These are phyloP conservation scores for Cetoscarus ocellatus DNA, from an alignment of 2,797 vertebrate species.

Conservation along the genomic window DNA sequence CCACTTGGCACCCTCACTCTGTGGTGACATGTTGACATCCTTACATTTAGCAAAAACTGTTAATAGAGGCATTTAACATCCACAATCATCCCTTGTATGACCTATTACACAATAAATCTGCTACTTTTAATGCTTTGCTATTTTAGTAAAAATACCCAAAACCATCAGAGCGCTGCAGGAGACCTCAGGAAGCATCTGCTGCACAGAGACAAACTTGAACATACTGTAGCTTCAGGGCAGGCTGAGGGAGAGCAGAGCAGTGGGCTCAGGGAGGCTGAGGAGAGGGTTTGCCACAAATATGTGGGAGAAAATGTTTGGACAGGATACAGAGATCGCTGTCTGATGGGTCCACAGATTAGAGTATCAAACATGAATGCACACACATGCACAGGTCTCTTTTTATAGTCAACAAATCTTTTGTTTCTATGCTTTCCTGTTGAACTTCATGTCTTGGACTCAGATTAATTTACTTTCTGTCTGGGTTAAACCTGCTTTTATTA, in stretches of 20 bases:
- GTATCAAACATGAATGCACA: slow-evolving; percentile 22
- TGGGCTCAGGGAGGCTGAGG: slow-evolving; percentile 37
- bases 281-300: slow-evolving; percentile 57
- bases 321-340: slow-evolving; percentile 53
- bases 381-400: slow-evolving; percentile 18
- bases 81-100: neutral
- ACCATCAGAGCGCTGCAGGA: slow-evolving; percentile 33
- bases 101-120: slow-evolving; percentile 7
- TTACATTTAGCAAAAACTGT: neutral
- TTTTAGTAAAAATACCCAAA: slow-evolving; percentile 35
- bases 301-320: slow-evolving; percentile 32
- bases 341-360: slow-evolving; percentile 23
- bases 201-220: slow-evolving; percentile 35
- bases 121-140: slow-evolving; percentile 22
- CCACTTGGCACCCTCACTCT: neutral
- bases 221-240: slow-evolving; percentile 17
- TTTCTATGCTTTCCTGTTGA: too few species aligned
- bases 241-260: slow-evolving; percentile 36
- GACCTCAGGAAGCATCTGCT: slow-evolving; percentile 51
- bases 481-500: too few species aligned
- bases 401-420: too few species aligned
- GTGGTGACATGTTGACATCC: neutral
- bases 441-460: too few species aligned
- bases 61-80: neutral
- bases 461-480: too few species aligned